Evolutionary conservation across 2,888 invertebrate genomes (phyloP).

Genomic region (Drosophila anceps): DNA sequence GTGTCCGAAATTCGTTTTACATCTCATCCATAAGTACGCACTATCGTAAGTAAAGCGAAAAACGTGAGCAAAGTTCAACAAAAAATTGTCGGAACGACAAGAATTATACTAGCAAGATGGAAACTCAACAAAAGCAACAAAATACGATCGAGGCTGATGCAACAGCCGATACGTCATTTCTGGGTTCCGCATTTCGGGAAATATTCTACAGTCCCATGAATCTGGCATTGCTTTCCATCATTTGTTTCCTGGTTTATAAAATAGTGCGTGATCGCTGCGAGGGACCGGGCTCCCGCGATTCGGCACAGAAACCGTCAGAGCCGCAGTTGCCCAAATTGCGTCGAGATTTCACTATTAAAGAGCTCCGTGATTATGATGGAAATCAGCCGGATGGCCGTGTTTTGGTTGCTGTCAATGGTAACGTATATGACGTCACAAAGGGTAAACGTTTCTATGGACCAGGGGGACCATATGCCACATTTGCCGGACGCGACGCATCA

Average conservation of each 20-base stretch:
- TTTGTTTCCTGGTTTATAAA: slow-evolving; percentile 91
- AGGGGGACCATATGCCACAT: slow-evolving; percentile 97
- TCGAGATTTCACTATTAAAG: slow-evolving; percentile 95
- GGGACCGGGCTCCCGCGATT: slow-evolving; percentile 77
- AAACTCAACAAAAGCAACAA: slow-evolving; percentile 23
- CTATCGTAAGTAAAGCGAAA: not conserved
- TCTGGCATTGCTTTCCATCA: slow-evolving; percentile 89
- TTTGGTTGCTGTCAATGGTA: slow-evolving; percentile 96
- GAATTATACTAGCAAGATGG: slow-evolving; percentile 37
- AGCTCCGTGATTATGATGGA: slow-evolving; percentile 95
- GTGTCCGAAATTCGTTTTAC: slow-evolving; percentile 38
- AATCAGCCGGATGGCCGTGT: slow-evolving; percentile 94
- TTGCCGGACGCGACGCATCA: slow-evolving; percentile 98
- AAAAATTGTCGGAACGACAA: slow-evolving; percentile 5
- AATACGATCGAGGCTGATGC: slow-evolving; percentile 51
- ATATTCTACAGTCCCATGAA: slow-evolving; percentile 91
- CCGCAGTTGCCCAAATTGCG: slow-evolving; percentile 92
- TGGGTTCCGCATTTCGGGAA: slow-evolving; percentile 86
- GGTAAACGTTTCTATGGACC: slow-evolving; percentile 97
- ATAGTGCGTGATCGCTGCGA: slow-evolving; percentile 88
- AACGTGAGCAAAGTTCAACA: slow-evolving; percentile 49
- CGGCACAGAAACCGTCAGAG: slow-evolving; percentile 78
- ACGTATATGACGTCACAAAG: slow-evolving; percentile 96
- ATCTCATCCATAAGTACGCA: slow-evolving; percentile 34
- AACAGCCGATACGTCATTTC: slow-evolving; percentile 52